A percentile compares a stretch with the other conserved stretches of the same genome.
phyloP scores from a whole-genome alignment of 2,888 invertebrate genomes.

The Escarpia spicata region DNA sequence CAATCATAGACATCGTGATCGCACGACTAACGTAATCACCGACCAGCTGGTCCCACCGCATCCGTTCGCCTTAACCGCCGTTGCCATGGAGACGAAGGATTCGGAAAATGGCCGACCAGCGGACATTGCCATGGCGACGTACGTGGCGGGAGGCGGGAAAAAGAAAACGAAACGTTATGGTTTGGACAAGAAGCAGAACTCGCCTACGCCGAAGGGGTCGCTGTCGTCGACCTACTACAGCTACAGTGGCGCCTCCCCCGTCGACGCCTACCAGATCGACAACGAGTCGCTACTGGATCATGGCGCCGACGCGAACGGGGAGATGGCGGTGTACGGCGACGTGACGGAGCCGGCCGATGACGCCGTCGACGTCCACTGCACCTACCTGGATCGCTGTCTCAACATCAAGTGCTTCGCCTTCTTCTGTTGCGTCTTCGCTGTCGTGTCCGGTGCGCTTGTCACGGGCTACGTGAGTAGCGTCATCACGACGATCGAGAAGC shows the following conservation, averaged over 20 bases:
- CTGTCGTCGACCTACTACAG: constrained; percentile 3
- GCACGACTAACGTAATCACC: neutral
- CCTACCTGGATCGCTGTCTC: constrained; percentile 86
- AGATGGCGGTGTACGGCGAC: constrained; percentile 1
- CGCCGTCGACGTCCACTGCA: constrained; percentile 82
- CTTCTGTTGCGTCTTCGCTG: constrained; percentile 60
- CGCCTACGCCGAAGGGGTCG: neutral
- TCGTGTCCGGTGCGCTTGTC: constrained; percentile 60
- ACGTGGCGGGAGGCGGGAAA: neutral
- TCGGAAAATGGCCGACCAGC: constrained; percentile 3
- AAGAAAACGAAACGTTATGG: neutral
- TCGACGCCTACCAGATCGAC: constrained; percentile 16
- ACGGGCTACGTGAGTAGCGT: constrained; percentile 71
- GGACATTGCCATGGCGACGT: constrained; percentile 4
- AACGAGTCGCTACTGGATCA: constrained; percentile 6
- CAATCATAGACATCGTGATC: neutral
- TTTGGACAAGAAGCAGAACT: neutral
- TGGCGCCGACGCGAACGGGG: constrained; percentile 7
- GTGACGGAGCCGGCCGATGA: constrained; percentile 33
- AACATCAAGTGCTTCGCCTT: constrained; percentile 77
- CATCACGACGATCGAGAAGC: constrained; percentile 95
- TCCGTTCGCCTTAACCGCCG: neutral
- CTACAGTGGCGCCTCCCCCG: constrained; percentile 10
- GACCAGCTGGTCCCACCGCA: neutral
- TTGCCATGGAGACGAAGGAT: neutral